These are phyloP conservation scores for Vesta saturnalis DNA, from an alignment of 2,888 invertebrate genomes.

Conservation along the genomic window DNA sequence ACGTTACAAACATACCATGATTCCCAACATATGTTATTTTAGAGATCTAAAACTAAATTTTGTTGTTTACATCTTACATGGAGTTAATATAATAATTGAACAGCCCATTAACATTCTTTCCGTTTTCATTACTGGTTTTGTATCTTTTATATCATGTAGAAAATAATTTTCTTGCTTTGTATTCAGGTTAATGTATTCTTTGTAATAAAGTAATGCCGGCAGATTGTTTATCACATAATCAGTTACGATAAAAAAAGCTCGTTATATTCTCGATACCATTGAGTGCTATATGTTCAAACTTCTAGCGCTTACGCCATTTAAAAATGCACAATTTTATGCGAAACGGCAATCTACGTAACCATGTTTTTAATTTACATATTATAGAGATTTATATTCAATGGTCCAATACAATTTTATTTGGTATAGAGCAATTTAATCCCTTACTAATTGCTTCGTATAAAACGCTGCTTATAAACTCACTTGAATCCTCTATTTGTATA, in stretches of 20 bases:
- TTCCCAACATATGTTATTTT: too few species aligned
- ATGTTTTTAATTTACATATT: not conserved
- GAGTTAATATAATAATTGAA: too few species aligned
- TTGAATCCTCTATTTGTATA: not conserved
- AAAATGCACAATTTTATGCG: not conserved
- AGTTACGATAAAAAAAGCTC: too few species aligned
- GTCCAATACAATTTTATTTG: not conserved
- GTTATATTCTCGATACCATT: too few species aligned
- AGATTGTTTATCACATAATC: not conserved
- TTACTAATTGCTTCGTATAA: conserved; percentile 8
- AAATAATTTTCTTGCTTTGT: not conserved
- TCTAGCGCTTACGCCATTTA: not conserved
- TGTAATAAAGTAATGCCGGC: not conserved
- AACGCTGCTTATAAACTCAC: not conserved
- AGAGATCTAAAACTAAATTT: too few species aligned
- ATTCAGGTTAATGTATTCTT: not conserved
- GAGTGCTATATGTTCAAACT: too few species aligned
- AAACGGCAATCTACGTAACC: not conserved
- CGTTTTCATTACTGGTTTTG: not conserved
- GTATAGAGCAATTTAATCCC: not conserved
- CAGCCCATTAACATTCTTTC: not conserved
- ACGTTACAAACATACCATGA: too few species aligned
- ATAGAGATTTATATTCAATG: not conserved
- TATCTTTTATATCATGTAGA: too few species aligned
- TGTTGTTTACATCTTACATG: too few species aligned